Conservation (phyloP, 2,113 vertebrate genomes). For the Neogobius melanostomus region DNA sequence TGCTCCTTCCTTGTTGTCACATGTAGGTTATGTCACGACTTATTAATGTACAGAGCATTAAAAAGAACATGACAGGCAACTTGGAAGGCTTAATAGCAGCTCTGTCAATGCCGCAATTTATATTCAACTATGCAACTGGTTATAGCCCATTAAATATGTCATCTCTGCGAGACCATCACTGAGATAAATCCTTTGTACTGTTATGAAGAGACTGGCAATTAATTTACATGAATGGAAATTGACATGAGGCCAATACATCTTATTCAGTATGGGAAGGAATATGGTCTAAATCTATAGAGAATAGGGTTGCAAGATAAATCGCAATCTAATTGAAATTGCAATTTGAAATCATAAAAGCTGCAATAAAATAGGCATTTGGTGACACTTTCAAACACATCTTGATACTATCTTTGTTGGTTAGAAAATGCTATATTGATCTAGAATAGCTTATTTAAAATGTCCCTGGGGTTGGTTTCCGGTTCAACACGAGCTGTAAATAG, state of each 20-base stretch:
- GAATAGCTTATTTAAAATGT: no score
- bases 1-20: background rate
- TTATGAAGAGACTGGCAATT: background rate
- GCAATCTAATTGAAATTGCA: no score
- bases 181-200: conserved; percentile 6
- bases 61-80: background rate
- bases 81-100: conserved; percentile 1
- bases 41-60: background rate
- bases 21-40: background rate
- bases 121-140: background rate
- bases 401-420: no score
- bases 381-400: no score
- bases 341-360: no score
- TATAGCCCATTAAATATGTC: conserved; percentile 9
- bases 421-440: no score
- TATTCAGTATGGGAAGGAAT: no score
- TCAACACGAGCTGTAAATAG: no score
- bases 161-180: background rate
- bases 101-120: background rate
- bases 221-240: background rate
- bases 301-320: no score
- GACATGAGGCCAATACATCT: background rate
- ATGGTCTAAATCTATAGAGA: no score
- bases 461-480: no score
- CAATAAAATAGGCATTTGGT: no score